Conservation (phyloP, 2,797 vertebrate genomes). For the Lutjanus argentimaculatus region DNA sequence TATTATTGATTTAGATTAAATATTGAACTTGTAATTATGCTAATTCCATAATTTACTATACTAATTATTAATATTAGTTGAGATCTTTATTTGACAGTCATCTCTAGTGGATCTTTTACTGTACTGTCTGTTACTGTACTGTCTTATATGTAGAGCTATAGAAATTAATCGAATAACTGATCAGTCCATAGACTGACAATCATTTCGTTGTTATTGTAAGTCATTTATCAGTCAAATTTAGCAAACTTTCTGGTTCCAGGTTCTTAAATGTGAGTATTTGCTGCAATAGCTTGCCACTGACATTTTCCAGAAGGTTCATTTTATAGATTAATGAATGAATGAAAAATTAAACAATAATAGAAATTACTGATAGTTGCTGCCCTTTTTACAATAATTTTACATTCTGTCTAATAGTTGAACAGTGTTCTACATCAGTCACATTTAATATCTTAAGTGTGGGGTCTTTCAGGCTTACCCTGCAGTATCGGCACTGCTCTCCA, state of each 20-base stretch:
- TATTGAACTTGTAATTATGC: neutral
- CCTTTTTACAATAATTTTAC: neutral
- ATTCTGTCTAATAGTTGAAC: neutral
- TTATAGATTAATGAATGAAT: no score
- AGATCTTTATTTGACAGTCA: neutral
- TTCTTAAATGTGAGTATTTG: neutral
- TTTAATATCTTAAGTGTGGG: neutral
- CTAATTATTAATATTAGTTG: neutral
- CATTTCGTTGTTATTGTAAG: neutral
- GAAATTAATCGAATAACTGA: no score
- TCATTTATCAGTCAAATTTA: neutral
- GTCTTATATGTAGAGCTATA: neutral
- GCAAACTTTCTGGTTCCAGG: neutral
- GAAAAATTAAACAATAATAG: no score
- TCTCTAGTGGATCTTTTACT: neutral
- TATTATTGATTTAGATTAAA: neutral
- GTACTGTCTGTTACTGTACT: neutral
- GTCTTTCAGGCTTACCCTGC: slow-evolving; percentile 70
- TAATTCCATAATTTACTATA: neutral
- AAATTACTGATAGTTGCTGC: neutral
- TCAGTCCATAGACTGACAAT: neutral
- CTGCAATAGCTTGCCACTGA: neutral
- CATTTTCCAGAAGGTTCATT: no score
- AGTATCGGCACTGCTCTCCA: slow-evolving; percentile 83
- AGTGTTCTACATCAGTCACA: neutral